Evolutionary conservation across 2,888 invertebrate species (phyloP).

Genomic region (Prenolepis imparis): DNA sequence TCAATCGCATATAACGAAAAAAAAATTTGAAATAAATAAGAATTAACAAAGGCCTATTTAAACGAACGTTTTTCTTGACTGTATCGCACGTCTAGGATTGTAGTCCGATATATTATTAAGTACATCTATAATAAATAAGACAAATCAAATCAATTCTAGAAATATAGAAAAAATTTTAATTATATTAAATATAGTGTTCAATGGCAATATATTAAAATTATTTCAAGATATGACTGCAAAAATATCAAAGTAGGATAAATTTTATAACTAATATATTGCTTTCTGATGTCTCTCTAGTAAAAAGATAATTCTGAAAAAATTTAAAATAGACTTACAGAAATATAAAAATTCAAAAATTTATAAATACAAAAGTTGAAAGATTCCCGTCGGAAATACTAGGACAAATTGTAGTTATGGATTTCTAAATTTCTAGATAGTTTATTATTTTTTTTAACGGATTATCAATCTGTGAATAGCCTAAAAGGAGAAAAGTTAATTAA

Average conservation of each 20-base stretch:
- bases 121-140: background rate
- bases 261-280: background rate
- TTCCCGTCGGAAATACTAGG: background rate
- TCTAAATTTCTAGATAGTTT: background rate
- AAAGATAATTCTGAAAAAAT: background rate
- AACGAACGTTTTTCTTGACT: constrained; percentile 74
- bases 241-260: background rate
- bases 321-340: background rate
- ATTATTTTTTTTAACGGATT: background rate
- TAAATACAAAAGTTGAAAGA: background rate
- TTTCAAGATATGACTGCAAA: background rate
- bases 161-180: background rate
- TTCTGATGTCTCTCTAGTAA: background rate
- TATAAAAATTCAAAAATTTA: background rate
- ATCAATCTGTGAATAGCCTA: background rate
- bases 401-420: background rate
- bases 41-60: constrained; percentile 24
- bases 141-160: no score
- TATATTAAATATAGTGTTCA: background rate
- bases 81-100: constrained; percentile 65
- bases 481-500: constrained; percentile 1
- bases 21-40: constrained; percentile 14
- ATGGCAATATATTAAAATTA: background rate
- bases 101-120: constrained; percentile 3
- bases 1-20: constrained; percentile 38